Evolutionary conservation across 1,140 invertebrate genomes (phyloP).

Genomic region (Drosophila nigrodunni): DNA sequence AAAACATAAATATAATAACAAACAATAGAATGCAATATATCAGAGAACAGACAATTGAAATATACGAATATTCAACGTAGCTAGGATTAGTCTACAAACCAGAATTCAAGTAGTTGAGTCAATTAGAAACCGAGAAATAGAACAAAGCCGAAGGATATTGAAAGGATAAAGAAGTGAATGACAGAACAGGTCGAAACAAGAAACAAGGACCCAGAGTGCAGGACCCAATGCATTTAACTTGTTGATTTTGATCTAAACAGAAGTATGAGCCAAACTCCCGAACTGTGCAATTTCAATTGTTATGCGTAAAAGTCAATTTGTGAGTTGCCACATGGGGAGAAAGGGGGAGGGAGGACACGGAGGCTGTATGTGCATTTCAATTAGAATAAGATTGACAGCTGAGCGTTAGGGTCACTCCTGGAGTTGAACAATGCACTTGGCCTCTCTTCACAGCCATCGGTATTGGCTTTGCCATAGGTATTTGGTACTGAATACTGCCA

Average conservation of each 20-base stretch:
- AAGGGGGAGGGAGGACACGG: background rate
- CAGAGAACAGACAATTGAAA: background rate
- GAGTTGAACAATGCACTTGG: conserved; percentile 49
- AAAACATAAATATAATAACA: background rate
- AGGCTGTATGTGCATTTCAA: conserved; percentile 56
- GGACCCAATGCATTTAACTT: conserved; percentile 68
- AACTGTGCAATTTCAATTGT: conserved; percentile 66
- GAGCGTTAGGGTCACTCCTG: conserved; percentile 26
- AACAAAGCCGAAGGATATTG: conserved; percentile 25
- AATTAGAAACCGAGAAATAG: conserved; percentile 63
- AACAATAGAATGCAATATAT: conserved; percentile 9
- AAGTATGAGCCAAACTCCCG: conserved; percentile 1
- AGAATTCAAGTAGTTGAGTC: conserved; percentile 30
- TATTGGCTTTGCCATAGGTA: conserved; percentile 25
- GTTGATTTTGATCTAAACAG: conserved; percentile 61
- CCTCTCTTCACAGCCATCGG: background rate
- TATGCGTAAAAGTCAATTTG: conserved; percentile 77
- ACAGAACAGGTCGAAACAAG: conserved; percentile 36
- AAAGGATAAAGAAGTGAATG: conserved; percentile 37
- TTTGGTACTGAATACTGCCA: conserved; percentile 22
- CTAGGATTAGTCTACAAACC: conserved; percentile 2
- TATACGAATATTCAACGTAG: background rate
- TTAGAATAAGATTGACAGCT: conserved; percentile 79
- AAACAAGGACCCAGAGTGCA: conserved; percentile 18
- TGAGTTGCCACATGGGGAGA: conserved; percentile 39